Evolutionary conservation across 1,140 invertebrate species (phyloP).

Genomic region (Tetramorium parvispinum): DNA sequence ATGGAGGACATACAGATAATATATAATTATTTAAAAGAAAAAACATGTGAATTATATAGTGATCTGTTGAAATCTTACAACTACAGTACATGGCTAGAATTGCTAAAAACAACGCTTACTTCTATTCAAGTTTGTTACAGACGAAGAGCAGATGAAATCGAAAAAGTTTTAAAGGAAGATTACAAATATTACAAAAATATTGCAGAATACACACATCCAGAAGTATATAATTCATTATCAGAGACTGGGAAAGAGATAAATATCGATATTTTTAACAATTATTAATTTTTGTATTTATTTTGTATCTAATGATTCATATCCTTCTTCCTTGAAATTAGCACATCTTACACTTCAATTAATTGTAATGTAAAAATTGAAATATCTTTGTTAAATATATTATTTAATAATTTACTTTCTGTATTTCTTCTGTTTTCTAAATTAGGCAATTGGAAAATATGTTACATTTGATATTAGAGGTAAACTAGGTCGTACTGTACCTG

Average conservation of each 20-base stretch:
- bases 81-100: background rate
- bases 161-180: conserved; percentile 13
- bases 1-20: background rate
- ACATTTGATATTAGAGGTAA: conserved; percentile 16
- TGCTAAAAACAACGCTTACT: conserved; percentile 6
- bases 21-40: conserved; percentile 5
- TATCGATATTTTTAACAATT: background rate
- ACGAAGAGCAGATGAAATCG: conserved; percentile 14
- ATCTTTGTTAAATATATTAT: background rate
- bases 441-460: background rate
- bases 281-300: background rate
- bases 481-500: background rate
- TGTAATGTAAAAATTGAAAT: background rate
- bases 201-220: background rate
- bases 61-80: background rate
- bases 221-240: conserved; percentile 11
- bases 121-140: conserved; percentile 25
- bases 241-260: background rate
- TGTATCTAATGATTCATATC: background rate
- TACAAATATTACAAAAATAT: conserved; percentile 33
- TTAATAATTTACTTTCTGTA: background rate
- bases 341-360: background rate
- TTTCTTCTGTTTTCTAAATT: background rate
- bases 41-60: background rate
- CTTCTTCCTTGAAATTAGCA: background rate